Base-by-base conservation (phyloP, 2,888 invertebrate genomes). In the Philaethria dido region DNA sequence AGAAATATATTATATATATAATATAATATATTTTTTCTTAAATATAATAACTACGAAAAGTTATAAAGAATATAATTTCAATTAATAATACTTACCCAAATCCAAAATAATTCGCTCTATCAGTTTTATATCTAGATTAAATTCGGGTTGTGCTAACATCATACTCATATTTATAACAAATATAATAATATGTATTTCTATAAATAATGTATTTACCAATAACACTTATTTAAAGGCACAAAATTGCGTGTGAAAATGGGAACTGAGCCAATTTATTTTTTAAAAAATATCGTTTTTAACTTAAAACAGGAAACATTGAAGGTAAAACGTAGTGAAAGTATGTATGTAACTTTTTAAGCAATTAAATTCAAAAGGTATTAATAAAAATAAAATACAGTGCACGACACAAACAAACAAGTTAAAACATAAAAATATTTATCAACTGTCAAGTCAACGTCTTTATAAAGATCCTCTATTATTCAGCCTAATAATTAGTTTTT, bases 51-150 rank as follows among this genome's bases (percentile, higher is more conserved):
- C 33, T 33, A 1, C 33, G 33, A 33, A 33, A 25, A 33, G 33
- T 33, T 33, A 33, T 33, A 8, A 9, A 33, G 33, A 33, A 33
- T 33, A 33, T 33, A 8, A 33, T 4, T 33, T 33, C 5, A 33
- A 8, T 33, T 1, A 8, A 11, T 3, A 18, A 54, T 20, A 75
- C 82, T 80, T 74, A 88, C 90, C 82, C 42, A 90, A 76, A 70
- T 85, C 71, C 29, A 90, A 75, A 61, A 90, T 74, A 39, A 89
- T 78, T 72, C 78, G 75, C 72, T 90, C 88, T 39, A 88, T 75
- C 79, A 79, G 81, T 18, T 50, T 74, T 25, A 74, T 74, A 66
- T 89, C 80, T 63, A 85, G 84, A 16, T 75, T 75, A 2, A 84
- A 66, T 68, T 81, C 81, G 0, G 75, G 75, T 68, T 83, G 74